Base-by-base conservation (phyloP, 2,888 invertebrate species). In the Tineola bisselliella region DNA sequence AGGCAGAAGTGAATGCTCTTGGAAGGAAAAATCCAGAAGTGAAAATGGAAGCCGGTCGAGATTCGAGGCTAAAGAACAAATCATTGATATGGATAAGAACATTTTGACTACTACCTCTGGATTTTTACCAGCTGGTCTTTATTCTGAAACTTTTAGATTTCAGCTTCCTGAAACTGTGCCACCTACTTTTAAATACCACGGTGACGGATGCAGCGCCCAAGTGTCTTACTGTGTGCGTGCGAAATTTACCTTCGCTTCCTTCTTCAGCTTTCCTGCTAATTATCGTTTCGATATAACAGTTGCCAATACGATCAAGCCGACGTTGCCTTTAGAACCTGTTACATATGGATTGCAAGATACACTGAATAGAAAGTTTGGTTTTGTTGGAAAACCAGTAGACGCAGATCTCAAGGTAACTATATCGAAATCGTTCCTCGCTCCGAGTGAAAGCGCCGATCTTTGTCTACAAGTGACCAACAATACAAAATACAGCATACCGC, bases 381-480 rank as follows among this genome's bases (percentile, higher is more conserved):
- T 33, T 33, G 33, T 58, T 13, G 33, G 58, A 10, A 33, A 17
- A n/a, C 3, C 17, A 13, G 15, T 33, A 15, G 58, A 58, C 33
- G 33, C 33, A 58, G 58, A 58, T 33, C 33, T 58, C n/a, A 58
- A 58, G 13, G 58, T 58, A 15, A 58, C 33, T 3, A 33, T 58
- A 30, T 58, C 58, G 15, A 58, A 58, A 13, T 33, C 58, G 1
- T 58, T 58, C 13, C 33, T 58, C 2, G 17, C n/a, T 11, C 58
- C 58, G 15, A 15, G 13, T 8, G 58, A 58, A 17, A 58, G 33
- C 58, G 58, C 58, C 10, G 58, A 58, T 13, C 58, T 58, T 8
- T 58, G 58, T 58, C 13, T 58, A 15, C 58, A 58, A 58, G 15
- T 58, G 1, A 58, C 58, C 3, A 58, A 58, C 17, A 58, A 58